A percentile compares a stretch with the other conserved stretches of the same genome.
These are phyloP conservation scores for Prinia subflava DNA, from an alignment of 2,113 vertebrate species.

Conservation along the genomic window DNA sequence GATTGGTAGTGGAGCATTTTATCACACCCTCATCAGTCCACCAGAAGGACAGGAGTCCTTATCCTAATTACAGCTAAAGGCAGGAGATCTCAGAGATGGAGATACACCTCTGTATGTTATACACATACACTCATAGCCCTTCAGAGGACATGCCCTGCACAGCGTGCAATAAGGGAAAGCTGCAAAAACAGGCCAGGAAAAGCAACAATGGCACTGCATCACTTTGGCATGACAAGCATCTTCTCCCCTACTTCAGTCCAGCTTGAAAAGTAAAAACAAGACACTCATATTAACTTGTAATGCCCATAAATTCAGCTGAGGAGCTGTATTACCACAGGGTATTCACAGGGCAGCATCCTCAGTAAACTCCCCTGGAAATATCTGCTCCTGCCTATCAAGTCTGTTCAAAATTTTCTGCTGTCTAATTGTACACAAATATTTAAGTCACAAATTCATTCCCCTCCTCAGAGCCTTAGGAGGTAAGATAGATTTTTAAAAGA, in stretches of 20 bases:
- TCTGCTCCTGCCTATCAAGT: background rate
- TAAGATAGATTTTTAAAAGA: background rate
- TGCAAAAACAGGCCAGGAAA: background rate
- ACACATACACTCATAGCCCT: background rate
- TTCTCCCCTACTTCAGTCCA: background rate
- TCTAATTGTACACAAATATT: background rate
- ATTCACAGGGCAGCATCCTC: background rate
- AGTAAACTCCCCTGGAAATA: background rate
- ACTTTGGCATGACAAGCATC: background rate
- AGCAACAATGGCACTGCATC: background rate
- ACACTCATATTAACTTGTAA: background rate
- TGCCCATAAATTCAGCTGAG: background rate
- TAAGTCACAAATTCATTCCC: background rate
- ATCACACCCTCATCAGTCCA: background rate
- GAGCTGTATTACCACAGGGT: background rate
- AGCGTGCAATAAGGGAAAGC: background rate
- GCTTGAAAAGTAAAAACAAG: background rate
- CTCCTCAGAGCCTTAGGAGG: background rate
- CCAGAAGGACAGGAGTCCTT: background rate
- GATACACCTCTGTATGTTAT: background rate
- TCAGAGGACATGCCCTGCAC: background rate
- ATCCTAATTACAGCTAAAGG: background rate
- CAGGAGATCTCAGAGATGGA: background rate
- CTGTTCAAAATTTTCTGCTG: background rate
- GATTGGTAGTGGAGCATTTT: background rate